Base-by-base conservation (phyloP, 1,140 invertebrate genomes). In the Pogonomyrmex californicus region DNA sequence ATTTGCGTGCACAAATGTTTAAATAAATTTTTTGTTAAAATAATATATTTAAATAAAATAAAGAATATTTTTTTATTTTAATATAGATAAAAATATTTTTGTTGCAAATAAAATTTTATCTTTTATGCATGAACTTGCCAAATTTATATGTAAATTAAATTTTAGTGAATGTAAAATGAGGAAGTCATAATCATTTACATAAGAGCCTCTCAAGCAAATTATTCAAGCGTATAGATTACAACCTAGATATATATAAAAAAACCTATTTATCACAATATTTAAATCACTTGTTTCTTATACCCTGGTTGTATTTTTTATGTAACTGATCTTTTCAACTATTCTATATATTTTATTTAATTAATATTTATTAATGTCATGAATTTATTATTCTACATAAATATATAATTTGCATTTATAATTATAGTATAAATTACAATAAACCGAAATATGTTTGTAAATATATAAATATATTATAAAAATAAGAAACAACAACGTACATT, bases 341-440 rank as follows among this genome's bases (percentile, higher is more conserved):
- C 23, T 54, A n/a, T 54, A 4, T 54, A 5, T 54, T 54, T 54
- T 54, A 17, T n/a, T 17, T 1, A 54, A 54, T 17, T 54, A 17
- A 49, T 9, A 10, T 54, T 54, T 10, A 54, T 1, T 54, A 51
- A 51, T 14, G 51, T 2, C n/a, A 17, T 54, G 51, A 12, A 54
- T 17, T 54, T 5, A 7, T 2, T 60, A 60, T n/a, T 60, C 30
- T n/a, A 76, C 1, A 41, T 2, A 4, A 58, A 76, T 44, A 58
- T 73, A 56, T 5, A 23, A 23, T 58, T 58, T 76, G 17, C 3
- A 62, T 17, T 76, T 7, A 36, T 54, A 65, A 65, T 66, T 44
- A n/a, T 38, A 41, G 41, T 38, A 63, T 36, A 14, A 36, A 63
- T 63, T 63, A 17, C 7, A 63, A 36, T 36, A 63, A 36, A 17